A percentile compares a stretch with the other conserved stretches of the same genome.
phyloP scores from a whole-genome alignment of 2,113 vertebrate genomes.

The Colossoma macropomum region DNA sequence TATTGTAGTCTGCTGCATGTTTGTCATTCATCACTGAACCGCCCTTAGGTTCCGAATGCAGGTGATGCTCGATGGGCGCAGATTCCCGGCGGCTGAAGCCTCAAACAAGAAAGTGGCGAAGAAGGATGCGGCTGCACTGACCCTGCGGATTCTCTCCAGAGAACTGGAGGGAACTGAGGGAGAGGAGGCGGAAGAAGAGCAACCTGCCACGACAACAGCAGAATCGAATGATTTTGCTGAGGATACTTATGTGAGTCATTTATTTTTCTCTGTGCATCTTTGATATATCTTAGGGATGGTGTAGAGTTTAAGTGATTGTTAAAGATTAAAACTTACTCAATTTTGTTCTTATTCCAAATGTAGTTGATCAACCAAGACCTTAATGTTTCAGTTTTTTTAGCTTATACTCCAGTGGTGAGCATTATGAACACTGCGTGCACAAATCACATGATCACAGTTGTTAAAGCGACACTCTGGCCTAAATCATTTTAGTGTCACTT shows the following conservation, averaged over 20 bases:
- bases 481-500: too few species aligned
- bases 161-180: constrained; percentile 73
- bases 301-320: too few species aligned
- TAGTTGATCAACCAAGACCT: too few species aligned
- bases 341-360: too few species aligned
- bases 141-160: constrained; percentile 82
- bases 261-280: too few species aligned
- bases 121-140: constrained; percentile 89
- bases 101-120: constrained; percentile 95
- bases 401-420: too few species aligned
- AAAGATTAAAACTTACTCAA: too few species aligned
- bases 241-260: constrained; percentile 29
- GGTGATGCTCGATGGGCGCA: constrained; percentile 86
- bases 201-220: background rate
- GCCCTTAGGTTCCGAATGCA: constrained; percentile 91
- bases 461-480: too few species aligned
- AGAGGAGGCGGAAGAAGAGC: constrained; percentile 57
- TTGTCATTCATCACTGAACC: background rate
- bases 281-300: too few species aligned
- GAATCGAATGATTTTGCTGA: constrained; percentile 61
- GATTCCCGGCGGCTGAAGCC: constrained; percentile 89
- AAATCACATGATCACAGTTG: too few species aligned
- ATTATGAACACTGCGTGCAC: too few species aligned
- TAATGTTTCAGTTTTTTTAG: too few species aligned
- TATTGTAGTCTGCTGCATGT: background rate